These are phyloP conservation scores for Nomada hirtipes DNA, from an alignment of 2,888 invertebrate genomes.

Conservation along the genomic window DNA sequence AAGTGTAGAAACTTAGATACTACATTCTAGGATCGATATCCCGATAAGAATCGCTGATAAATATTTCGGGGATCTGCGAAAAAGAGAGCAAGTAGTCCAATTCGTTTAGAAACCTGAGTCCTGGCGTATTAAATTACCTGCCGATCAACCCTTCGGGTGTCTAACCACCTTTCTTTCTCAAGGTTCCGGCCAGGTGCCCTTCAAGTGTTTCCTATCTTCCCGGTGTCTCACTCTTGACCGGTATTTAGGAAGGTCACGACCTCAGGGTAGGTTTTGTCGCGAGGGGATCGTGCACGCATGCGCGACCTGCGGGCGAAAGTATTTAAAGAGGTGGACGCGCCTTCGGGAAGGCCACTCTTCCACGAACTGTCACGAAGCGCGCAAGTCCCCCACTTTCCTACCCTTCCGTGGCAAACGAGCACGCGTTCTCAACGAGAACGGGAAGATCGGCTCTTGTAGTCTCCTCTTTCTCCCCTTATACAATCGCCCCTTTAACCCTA, in stretches of 20 bases:
- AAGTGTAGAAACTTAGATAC: no score
- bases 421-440: conserved; percentile 55
- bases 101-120: neutral
- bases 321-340: conserved; percentile 81
- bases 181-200: conserved; percentile 56
- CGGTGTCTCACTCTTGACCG: conserved; percentile 78
- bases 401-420: conserved; percentile 57
- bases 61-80: no score
- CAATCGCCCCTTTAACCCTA: conserved; percentile 14
- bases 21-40: no score
- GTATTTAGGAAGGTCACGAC: conserved; percentile 81
- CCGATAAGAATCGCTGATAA: no score
- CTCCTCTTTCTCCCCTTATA: conserved; percentile 30
- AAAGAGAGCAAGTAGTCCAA: no score
- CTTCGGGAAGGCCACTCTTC: conserved; percentile 80
- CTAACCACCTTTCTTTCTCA: conserved; percentile 24
- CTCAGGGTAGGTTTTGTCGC: conserved; percentile 75
- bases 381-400: conserved; percentile 70
- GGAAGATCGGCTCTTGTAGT: conserved; percentile 54
- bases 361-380: conserved; percentile 77
- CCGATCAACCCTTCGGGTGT: neutral
- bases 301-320: conserved; percentile 78
- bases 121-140: neutral
- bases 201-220: conserved; percentile 44
- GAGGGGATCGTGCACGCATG: conserved; percentile 74